Evolutionary conservation across 2,113 vertebrate species (phyloP), one percentile per base, ranked within the genome.

Genomic region (Notothenia rossii): DNA sequence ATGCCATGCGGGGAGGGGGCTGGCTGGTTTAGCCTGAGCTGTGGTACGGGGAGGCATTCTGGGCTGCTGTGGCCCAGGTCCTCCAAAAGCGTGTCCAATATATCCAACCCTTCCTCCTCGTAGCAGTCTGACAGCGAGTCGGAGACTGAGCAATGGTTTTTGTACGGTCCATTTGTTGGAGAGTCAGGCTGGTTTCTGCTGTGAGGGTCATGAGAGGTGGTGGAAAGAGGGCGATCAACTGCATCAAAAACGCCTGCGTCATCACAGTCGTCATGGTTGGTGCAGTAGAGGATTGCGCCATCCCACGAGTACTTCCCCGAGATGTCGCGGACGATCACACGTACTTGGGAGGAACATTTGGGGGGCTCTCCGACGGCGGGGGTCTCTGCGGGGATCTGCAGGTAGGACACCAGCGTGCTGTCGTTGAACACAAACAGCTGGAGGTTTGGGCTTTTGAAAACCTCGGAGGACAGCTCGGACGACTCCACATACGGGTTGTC

Each of bases 301-400:
- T 99, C 97, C 98, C 98, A 99, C 0, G 98, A 98, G 91, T 99
- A 99, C 81, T 99, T 99, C 82, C 98, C 98, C 10, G 98, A 99
- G 91, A 99, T 98, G 82, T 99, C 98, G 46, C 98, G 93, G 64
- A 99, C 96, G 7, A 99, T 99, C n/a, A 99, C 94, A 4, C 98
- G 95, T 17, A 99, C 97, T 1, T 97, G 96, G 0, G 97, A 96
- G n/a, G 96, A 88, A 0, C 93, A 88, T 7, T 94, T 91, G 0
- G 84, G 83, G 7, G 93, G 90, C 64, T 91, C 85, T 48, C 89
- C 36, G 0, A 79, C 90, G 0, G 54, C 12, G 0, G 18, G 82
- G 0, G 77, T 90, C 72, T 96, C 96, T 0, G 96, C 72, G 0
- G 98, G 97, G 25, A 97, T 96, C 84, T 99, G 98, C 18, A 99